Evolutionary conservation across 2,113 vertebrate species (phyloP), one percentile per base, ranked within the genome.

Genomic region (Megaptera novaeangliae): DNA sequence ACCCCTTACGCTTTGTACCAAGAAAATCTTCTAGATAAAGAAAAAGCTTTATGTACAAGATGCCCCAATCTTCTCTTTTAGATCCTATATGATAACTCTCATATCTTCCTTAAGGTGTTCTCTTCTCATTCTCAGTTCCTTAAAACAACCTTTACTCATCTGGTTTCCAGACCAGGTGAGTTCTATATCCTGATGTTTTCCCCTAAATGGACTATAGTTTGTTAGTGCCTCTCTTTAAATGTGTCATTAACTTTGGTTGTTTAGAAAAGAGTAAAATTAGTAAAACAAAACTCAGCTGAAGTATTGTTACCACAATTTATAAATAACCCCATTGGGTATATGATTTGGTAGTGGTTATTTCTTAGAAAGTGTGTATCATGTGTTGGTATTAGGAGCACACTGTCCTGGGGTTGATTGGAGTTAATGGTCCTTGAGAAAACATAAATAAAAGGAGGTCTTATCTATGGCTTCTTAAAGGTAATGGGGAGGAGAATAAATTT

Each of bases 261-360:
- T 87, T 71, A 88, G 64, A 55, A 55, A 55, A 94, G 11, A 71
- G n/a, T 78, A 63, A 95, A 83, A 72, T 63, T 68, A 93, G 52
- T 34, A 93, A 97, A 96, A 49, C 72, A 39, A 86, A 94, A 81
- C 27, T 88, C 93, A 90, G 59, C 41, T 80, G 49, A 46, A 95
- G 36, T 82, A 52, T 77, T 72, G 52, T 85, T 82, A 81, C 89
- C 34, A 74, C 94, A 88, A 8, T 91, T 93, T 94, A 88, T 89
- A 96, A 85, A 75, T 63, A 75, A 86, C 69, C n/a, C 44, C 61
- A 1, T 71, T 84, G 36, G 49, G 55, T 92, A 46, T 75, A 93
- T 57, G 86, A 96, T 88, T 95, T 93, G 64, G 74, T 57, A 64
- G 92, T 92, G 89, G 87, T 96, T 91, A 52, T 94, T 98, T 95